Evolutionary conservation across 1,140 invertebrate genomes (phyloP), one percentile per base, ranked within the genome.

Genomic region (Aphidius gifuensis): DNA sequence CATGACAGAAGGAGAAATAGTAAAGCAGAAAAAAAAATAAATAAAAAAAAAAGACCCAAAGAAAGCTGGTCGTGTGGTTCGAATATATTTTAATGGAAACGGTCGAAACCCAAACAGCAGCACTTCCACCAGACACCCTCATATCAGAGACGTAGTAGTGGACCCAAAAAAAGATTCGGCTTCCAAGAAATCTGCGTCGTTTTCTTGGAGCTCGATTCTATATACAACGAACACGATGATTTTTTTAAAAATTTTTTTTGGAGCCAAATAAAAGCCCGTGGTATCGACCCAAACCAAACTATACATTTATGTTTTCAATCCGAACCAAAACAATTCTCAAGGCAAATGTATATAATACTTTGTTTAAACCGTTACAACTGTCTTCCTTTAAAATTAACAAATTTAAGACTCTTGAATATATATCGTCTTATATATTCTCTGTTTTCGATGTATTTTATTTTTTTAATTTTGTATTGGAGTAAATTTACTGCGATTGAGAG

Each of bases 21-120:
- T 38, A 9, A 40, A 8, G 23, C 5, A 8, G 23, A 23, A 6
- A 57, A 9, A 56, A 38, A 23, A 39, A 50, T 43, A 23, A 32
- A 39, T 40, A 45, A 49, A 46, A 42, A 47, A 39, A 7, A 47
- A 47, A 45, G 46, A 48, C 16, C 39, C 40, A 44, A 46, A 65
- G 66, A 70, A 75, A 77, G 75, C 73, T 74, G 72, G 75, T 78
- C 72, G 61, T 67, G 48, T 61, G 64, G 53, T 48, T 42, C 60
- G 62, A 55, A 60, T 75, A 62, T 63, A 80, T 77, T 73, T 78
- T 76, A 73, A 75, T 74, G 66, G 64, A 71, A 76, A 77, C 75
- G 73, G 50, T 40, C 42, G 5, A 39, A 40, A 42, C 58, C 60
- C 54, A 61, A 50, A 65, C 66, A 68, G 62, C 54, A 59, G 57